Evolutionary conservation across 2,888 invertebrate genomes (phyloP).

Genomic region (Tipula unca): DNA sequence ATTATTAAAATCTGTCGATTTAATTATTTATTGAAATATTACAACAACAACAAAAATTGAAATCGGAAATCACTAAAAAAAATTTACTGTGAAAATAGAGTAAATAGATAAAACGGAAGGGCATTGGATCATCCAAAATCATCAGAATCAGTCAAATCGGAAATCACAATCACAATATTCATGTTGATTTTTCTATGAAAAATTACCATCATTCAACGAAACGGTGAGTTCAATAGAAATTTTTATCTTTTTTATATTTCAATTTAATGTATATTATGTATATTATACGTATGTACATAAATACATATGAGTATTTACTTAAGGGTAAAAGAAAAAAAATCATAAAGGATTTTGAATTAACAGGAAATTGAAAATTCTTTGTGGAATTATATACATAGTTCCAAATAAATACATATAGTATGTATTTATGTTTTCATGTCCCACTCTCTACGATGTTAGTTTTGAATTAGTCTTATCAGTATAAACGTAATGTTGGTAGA

Average conservation of each 20-base stretch:
- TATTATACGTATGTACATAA: not conserved
- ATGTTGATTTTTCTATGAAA: slow-evolving; percentile 14
- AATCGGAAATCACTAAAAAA: not conserved
- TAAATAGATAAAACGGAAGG: not conserved
- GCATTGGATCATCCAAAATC: not conserved
- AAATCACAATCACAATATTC: not conserved
- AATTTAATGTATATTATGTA: not conserved
- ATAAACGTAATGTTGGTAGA: not conserved
- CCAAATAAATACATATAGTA: too few relatives aligned
- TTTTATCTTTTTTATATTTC: not conserved
- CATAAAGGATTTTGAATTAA: not conserved
- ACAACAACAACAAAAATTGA: not conserved
- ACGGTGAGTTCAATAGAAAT: not conserved
- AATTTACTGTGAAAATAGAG: not conserved
- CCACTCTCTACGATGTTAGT: not conserved
- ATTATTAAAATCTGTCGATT: not conserved
- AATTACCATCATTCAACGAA: slow-evolving; percentile 8
- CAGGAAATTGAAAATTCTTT: not conserved
- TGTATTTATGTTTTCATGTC: not conserved
- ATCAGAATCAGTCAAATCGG: not conserved
- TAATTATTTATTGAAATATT: not conserved
- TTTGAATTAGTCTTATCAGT: not conserved
- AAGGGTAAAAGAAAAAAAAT: not conserved
- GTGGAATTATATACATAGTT: too few relatives aligned
- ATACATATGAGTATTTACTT: not conserved